Base-by-base conservation (phyloP, 1,140 invertebrate species). In the Vanessa tameamea region DNA sequence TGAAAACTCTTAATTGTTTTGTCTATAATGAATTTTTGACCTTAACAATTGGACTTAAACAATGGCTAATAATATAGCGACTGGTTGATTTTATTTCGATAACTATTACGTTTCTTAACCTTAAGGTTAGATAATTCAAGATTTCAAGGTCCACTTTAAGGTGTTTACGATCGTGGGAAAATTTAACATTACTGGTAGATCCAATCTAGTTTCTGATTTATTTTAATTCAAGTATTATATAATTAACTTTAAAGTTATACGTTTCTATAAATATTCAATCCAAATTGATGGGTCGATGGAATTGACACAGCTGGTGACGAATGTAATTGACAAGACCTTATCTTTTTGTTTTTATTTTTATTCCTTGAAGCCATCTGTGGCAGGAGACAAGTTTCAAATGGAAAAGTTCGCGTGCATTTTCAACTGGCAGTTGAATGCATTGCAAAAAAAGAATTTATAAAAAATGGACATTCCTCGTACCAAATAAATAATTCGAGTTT, bases 141-240 rank as follows among this genome's bases (percentile, higher is more conserved):
- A 67, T 74, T 64, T 72, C 76, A 66, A 71, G 72, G 69, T 72
- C 71, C 67, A 67, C 37, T 70, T 71, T 73, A 67, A 73, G 71
- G 63, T 65, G 59, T 57, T 50, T 14, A 59, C 16, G 59, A 55
- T 16, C 73, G 76, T 77, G 76, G 72, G 76, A 74, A 77, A 64
- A 37, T 59, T 69, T 69, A 47, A 59, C 53, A 57, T 69, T 69
- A 59, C 26, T 37, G 57, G 4, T 16, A 61, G 15, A 37, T 61
- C 57, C 3, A 61, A 61, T 61, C 57, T 4, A 61, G 57, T 61
- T 61, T 61, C 55, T 57, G 55, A 31, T 57, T 12, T 12, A 16
- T 57, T 57, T 5, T 14, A 57, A 61, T 61, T 61, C 1, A 61
- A 31, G 14, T 31, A 61, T 7, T 37, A 26, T 61, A n/a, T 61